These are phyloP conservation scores for Rostratula benghalensis DNA, from an alignment of 2,113 vertebrate species.

Conservation along the genomic window DNA sequence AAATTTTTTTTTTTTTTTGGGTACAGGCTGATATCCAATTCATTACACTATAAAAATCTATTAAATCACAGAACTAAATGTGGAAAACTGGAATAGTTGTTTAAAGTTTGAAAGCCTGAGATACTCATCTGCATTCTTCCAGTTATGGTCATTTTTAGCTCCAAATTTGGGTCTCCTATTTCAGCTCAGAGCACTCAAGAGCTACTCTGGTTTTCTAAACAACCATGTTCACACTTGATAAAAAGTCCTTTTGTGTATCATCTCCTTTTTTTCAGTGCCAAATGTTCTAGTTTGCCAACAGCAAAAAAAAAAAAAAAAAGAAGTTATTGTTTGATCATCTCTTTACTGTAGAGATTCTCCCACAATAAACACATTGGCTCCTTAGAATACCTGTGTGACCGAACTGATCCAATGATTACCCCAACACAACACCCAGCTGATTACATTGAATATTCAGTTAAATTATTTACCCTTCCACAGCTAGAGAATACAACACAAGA, in stretches of 20 bases:
- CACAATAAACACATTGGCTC: not conserved
- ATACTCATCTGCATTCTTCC: not conserved
- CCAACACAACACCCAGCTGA: constrained; percentile 11
- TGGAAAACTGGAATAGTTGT: not conserved
- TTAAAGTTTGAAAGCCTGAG: not conserved
- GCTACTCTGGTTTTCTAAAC: not conserved
- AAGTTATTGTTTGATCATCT: not conserved
- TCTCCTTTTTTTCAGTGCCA: not conserved
- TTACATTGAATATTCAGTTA: constrained; percentile 59
- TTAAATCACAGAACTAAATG: not conserved
- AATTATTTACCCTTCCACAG: constrained; percentile 33
- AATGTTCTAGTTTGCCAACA: not conserved
- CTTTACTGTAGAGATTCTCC: not conserved
- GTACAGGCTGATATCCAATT: not conserved
- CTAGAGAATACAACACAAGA: constrained; percentile 25
- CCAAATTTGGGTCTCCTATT: not conserved
- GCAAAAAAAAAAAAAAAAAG: not conserved
- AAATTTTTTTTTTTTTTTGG: not conserved
- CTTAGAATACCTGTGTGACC: not conserved
- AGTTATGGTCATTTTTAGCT: not conserved
- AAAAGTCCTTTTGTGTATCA: not conserved
- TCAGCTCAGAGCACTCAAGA: not conserved
- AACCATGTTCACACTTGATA: not conserved
- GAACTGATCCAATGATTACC: not conserved
- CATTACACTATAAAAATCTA: not conserved